phyloP scores from a whole-genome alignment of 2,888 invertebrate species.

The Platerodrilus igneus region DNA sequence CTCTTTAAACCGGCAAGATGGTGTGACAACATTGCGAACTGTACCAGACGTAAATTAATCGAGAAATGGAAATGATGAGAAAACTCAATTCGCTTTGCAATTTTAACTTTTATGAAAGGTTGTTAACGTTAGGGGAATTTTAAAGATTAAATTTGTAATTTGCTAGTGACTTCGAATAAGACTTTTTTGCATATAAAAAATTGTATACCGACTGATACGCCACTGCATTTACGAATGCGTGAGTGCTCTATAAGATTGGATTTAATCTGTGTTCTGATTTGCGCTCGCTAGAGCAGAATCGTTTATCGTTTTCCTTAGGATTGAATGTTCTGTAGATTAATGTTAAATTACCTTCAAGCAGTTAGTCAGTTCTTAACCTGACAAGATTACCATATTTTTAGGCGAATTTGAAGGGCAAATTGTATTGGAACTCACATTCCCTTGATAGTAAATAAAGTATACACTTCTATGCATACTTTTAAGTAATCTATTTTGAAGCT shows the following conservation, averaged over 20 bases:
- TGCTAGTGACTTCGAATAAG: not conserved
- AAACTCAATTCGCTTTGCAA: conserved; percentile 34
- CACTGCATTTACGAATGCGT: conserved; percentile 29
- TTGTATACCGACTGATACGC: conserved; percentile 3
- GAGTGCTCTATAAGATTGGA: conserved; percentile 44
- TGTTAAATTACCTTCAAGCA: conserved; percentile 53
- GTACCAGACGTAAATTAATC: conserved; percentile 43
- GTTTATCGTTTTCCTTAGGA: conserved; percentile 50
- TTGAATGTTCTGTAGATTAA: conserved; percentile 51
- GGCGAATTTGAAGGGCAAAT: too few relatives aligned
- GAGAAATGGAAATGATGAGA: conserved; percentile 36
- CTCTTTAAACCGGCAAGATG: conserved; percentile 39
- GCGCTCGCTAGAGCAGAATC: conserved; percentile 53
- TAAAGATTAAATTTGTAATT: not conserved
- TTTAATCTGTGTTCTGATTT: conserved; percentile 57
- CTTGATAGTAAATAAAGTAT: too few relatives aligned
- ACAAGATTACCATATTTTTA: too few relatives aligned
- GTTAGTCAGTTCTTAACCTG: too few relatives aligned
- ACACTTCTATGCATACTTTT: too few relatives aligned
- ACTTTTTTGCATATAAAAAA: not conserved
- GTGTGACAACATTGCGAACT: conserved; percentile 38
- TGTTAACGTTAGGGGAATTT: conserved; percentile 26
- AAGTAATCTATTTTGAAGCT: too few relatives aligned
- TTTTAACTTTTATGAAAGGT: conserved; percentile 28
- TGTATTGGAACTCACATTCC: too few relatives aligned